Percentiles rank a stretch among this genome's conserved stretches.
Conservation (phyloP, 2,888 invertebrate genomes). For the Chironomus tentans region DNA sequence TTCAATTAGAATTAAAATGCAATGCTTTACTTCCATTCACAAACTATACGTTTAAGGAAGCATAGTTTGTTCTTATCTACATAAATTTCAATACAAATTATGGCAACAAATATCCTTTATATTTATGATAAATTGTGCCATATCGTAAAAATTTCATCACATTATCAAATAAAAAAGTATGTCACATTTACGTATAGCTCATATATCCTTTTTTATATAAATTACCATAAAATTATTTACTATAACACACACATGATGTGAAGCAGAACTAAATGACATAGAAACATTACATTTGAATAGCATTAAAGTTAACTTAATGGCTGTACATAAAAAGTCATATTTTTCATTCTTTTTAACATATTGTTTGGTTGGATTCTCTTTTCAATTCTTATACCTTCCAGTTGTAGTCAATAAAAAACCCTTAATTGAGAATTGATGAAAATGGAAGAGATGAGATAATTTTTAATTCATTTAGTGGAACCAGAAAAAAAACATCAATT, state of each 20-base stretch:
- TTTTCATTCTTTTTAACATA: neutral
- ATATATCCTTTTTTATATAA: neutral
- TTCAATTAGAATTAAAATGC: too few species aligned
- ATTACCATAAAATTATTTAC: neutral
- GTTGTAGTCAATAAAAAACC: neutral
- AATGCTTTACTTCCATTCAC: too few species aligned
- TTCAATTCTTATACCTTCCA: neutral
- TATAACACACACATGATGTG: too few species aligned
- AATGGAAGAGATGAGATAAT: neutral
- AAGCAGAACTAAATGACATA: too few species aligned
- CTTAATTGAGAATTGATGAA: neutral
- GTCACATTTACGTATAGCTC: neutral
- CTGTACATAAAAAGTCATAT: neutral
- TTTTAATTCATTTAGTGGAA: conserved; percentile 3
- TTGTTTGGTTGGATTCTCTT: too few species aligned
- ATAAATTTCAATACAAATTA: neutral
- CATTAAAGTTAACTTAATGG: neutral
- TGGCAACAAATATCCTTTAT: neutral
- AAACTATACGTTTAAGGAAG: neutral
- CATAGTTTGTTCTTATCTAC: neutral
- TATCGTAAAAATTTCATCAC: neutral
- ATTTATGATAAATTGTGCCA: neutral
- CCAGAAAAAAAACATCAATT: neutral
- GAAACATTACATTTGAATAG: neutral
- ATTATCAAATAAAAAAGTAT: neutral